Percentiles rank a stretch among this genome's conserved stretches.
These are phyloP conservation scores for Sycobia sp. DNA, from an alignment of 1,140 invertebrate species.

Conservation along the genomic window DNA sequence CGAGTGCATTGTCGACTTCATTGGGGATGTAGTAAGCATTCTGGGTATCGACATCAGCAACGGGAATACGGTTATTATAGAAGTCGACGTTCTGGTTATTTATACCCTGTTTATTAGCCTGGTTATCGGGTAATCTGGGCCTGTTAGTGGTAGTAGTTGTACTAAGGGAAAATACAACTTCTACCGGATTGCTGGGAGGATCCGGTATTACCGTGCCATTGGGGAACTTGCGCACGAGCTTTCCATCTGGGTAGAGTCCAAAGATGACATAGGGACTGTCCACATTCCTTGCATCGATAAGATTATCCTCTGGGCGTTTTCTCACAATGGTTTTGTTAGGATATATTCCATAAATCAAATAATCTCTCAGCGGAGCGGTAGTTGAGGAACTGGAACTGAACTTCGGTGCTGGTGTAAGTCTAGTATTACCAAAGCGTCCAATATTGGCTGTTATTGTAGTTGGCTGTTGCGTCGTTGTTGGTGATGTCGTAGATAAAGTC, in stretches of 20 bases:
- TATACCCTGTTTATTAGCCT: slow-evolving; percentile 46
- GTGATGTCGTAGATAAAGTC: slow-evolving; percentile 34
- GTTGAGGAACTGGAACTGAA: slow-evolving; percentile 55
- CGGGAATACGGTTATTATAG: slow-evolving; percentile 52
- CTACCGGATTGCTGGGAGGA: slow-evolving; percentile 63
- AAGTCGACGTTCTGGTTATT: slow-evolving; percentile 49
- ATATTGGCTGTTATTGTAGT: slow-evolving; percentile 43
- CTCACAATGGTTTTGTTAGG: slow-evolving; percentile 76
- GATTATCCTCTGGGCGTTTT: slow-evolving; percentile 71
- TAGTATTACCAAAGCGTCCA: slow-evolving; percentile 50
- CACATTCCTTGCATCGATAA: slow-evolving; percentile 69
- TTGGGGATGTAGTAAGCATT: slow-evolving; percentile 45
- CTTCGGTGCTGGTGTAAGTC: slow-evolving; percentile 52
- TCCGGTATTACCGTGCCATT: slow-evolving; percentile 75
- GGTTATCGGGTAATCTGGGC: slow-evolving; percentile 50
- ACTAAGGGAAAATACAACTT: slow-evolving; percentile 59
- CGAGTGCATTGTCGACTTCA: slow-evolving; percentile 55
- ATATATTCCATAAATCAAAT: slow-evolving; percentile 73
- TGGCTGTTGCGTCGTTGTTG: not conserved
- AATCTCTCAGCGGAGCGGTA: slow-evolving; percentile 67
- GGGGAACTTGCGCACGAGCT: slow-evolving; percentile 73
- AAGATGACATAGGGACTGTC: slow-evolving; percentile 73
- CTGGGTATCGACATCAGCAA: slow-evolving; percentile 42
- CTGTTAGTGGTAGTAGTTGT: slow-evolving; percentile 54
- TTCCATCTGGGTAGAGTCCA: slow-evolving; percentile 74